Base-by-base conservation (phyloP, 2,113 vertebrate genomes). In the Melanostigma gelatinosum region DNA sequence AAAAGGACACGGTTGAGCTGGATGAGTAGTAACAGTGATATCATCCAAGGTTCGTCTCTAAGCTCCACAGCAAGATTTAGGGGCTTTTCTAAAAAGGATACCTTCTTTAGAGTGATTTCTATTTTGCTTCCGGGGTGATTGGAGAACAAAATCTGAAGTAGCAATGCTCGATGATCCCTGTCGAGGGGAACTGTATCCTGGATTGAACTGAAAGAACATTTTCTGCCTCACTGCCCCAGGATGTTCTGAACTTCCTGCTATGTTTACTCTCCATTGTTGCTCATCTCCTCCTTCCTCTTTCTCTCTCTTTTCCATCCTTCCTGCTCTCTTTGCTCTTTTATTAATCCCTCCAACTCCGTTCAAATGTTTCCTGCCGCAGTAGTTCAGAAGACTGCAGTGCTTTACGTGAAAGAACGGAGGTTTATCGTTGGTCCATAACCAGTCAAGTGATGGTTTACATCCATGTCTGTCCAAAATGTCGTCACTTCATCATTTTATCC, bases 231-330 rank as follows among this genome's bases (percentile, higher is more conserved):
- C 60, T 64, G 62, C 62, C 16, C 0, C 42, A 15, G 44, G 62
- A 55, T 68, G 42, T 77, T 72, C 9, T 34, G 11, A 12, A 29
- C 61, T 67, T 85, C 52, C 54, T 74, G 36, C 27, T 72, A 4
- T 42, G 64, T 68, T 10, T 32, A 8, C 54, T 73, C 32, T 32
- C 32, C n/a, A 13, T 15, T 44, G 44, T 12, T 62, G 4, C 46
- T 55, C 27, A 27, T 40, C 18, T 46, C 65, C 57, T 66, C 42
- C 42, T 44, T 54, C 64, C 29, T 77, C 29, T 12, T 46, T n/a
- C 13, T 20, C 44, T 0, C 6, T 12, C 5, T 36, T 42, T 32
- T 54, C 29, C 13, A 4, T 46, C 22, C 60, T 13, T 71, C 52
- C n/a, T 50, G 6, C 36, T 63, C 18, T 72, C 55, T 57, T 40